Conservation (phyloP, 2,113 vertebrate genomes). For the Hylia prasina region DNA sequence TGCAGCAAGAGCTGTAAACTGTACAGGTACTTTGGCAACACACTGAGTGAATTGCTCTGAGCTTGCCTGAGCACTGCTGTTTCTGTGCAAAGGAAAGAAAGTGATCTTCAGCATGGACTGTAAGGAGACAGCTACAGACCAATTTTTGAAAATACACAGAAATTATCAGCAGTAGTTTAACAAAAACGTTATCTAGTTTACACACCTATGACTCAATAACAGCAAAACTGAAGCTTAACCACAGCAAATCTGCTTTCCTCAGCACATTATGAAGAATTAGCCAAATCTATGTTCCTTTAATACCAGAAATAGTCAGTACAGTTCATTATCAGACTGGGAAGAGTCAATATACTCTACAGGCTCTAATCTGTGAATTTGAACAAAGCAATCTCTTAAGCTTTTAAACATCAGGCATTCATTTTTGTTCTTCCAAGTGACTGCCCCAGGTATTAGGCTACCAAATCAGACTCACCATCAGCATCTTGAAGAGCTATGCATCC, state of each 20-base stretch:
- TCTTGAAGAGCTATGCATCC: background rate
- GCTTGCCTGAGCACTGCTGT: background rate
- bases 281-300: background rate
- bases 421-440: background rate
- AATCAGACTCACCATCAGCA: background rate
- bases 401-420: background rate
- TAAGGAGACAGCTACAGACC: background rate
- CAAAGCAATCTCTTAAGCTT: background rate
- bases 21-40: background rate
- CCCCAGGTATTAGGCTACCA: background rate
- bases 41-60: background rate
- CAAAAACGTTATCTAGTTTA: background rate
- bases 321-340: background rate
- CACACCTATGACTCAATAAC: background rate
- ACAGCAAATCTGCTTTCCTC: background rate
- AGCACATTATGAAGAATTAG: background rate
- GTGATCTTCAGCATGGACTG: background rate
- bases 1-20: background rate
- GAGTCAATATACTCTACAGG: background rate
- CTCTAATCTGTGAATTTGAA: background rate
- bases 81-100: background rate
- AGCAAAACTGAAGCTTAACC: background rate
- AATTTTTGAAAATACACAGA: background rate
- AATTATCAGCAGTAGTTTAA: background rate
- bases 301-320: background rate